phyloP scores from a whole-genome alignment of 2,113 vertebrate species.

The Pycnonotus jocosus region DNA sequence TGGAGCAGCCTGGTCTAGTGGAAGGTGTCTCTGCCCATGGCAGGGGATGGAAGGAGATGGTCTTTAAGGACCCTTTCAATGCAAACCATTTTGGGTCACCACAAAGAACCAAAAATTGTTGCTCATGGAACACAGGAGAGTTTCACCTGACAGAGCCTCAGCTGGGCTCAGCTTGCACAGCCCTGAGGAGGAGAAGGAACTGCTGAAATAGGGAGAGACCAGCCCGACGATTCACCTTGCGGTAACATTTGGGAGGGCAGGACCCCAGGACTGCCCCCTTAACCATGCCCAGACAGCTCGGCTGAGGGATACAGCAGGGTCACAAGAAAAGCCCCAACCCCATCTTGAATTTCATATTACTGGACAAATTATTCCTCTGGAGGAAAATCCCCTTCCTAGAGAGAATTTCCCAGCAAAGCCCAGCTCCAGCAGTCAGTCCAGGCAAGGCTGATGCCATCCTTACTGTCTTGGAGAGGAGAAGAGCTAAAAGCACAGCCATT shows the following conservation, averaged over 20 bases:
- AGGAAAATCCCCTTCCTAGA: not conserved
- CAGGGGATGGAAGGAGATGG: not conserved
- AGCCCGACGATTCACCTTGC: rapidly evolving
- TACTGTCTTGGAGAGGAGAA: rapidly evolving
- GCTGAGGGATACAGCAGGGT: not conserved
- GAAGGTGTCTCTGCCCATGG: not conserved
- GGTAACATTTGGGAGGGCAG: not conserved
- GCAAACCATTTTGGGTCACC: not conserved
- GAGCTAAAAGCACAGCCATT: not conserved
- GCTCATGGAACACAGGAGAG: not conserved
- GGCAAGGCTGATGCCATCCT: not conserved
- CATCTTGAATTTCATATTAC: not conserved
- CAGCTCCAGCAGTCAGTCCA: not conserved
- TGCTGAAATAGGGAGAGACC: not conserved
- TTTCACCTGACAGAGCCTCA: not conserved
- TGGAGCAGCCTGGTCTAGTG: not conserved
- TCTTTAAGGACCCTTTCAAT: not conserved
- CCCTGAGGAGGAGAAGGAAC: not conserved
- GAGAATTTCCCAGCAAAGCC: not conserved
- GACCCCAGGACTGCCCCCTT: not conserved
- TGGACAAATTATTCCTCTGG: not conserved
- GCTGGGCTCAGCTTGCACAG: not conserved
- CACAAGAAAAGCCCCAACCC: not conserved
- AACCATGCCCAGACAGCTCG: not conserved
- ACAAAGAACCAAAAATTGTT: not conserved